Evolutionary conservation across 2,888 invertebrate genomes (phyloP).

Genomic region (Ypsolopha scabrella): DNA sequence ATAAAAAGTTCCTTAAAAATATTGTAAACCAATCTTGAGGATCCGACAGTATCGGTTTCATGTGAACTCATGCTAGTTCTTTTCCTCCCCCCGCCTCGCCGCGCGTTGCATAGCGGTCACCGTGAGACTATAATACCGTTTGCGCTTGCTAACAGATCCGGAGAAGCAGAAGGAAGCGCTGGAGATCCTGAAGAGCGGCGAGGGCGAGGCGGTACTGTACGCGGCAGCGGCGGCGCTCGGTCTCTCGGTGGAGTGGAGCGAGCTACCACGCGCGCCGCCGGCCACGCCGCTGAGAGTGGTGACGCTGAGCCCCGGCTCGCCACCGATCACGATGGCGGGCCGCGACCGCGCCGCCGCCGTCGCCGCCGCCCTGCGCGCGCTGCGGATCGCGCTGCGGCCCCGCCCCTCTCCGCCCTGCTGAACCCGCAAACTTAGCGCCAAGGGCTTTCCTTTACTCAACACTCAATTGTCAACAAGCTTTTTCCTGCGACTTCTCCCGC

Average conservation of each 20-base stretch:
- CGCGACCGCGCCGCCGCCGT: constrained; percentile 19
- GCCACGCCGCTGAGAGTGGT: constrained; percentile 9
- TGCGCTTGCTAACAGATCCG: not conserved
- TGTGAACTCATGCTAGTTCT: too few species aligned
- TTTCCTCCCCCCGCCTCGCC: too few species aligned
- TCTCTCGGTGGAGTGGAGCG: constrained; percentile 17
- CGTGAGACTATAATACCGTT: too few species aligned
- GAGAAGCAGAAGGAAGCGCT: not conserved
- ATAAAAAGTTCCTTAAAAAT: too few species aligned
- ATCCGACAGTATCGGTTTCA: too few species aligned
- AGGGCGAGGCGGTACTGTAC: constrained; percentile 1
- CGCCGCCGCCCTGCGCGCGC: constrained; percentile 7
- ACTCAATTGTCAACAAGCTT: not conserved
- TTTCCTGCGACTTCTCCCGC: not conserved
- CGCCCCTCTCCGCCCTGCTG: not conserved
- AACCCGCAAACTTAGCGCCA: not conserved
- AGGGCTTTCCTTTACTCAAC: too few species aligned
- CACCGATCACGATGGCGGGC: constrained; percentile 41
- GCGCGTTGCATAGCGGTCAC: too few species aligned
- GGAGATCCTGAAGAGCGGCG: constrained; percentile 8
- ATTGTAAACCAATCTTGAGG: too few species aligned
- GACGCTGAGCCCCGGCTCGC: constrained; percentile 23
- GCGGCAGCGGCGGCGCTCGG: constrained; percentile 16
- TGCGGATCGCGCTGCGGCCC: constrained; percentile 1
- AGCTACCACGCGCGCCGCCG: constrained; percentile 36